Conservation (phyloP, 2,797 vertebrate genomes). For the Manis pentadactyla region DNA sequence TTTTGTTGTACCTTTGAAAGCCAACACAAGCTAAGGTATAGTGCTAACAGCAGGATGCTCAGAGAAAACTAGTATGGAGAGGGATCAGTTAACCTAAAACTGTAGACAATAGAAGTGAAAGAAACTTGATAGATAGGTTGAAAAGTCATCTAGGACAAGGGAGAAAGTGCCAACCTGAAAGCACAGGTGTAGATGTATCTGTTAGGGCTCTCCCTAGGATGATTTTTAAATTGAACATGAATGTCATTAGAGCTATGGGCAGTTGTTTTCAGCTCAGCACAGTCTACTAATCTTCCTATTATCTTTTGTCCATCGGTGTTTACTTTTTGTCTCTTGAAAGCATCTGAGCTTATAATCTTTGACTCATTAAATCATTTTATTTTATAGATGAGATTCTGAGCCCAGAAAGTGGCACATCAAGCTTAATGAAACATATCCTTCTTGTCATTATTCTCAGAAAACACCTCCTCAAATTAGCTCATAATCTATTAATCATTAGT, state of each 20-base stretch:
- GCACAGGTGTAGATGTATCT: neutral
- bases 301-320: neutral
- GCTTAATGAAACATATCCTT: slow-evolving; percentile 43
- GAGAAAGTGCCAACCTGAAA: neutral
- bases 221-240: neutral
- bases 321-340: slow-evolving; percentile 30
- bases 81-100: neutral
- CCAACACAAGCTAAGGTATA: neutral
- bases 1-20: neutral
- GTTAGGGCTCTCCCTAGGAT: neutral
- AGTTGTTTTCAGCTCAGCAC: neutral
- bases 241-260: neutral
- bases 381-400: neutral
- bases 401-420: neutral
- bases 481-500: slow-evolving; percentile 65
- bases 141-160: neutral
- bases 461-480: slow-evolving; percentile 14
- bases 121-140: neutral
- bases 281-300: neutral
- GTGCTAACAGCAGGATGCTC: neutral
- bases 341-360: neutral
- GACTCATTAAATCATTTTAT: slow-evolving; percentile 37
- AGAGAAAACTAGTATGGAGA: neutral
- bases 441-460: slow-evolving; percentile 50
- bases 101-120: neutral